These are phyloP conservation scores for Brienomyrus longianalis DNA, from an alignment of 2,113 vertebrate genomes.

Conservation along the genomic window DNA sequence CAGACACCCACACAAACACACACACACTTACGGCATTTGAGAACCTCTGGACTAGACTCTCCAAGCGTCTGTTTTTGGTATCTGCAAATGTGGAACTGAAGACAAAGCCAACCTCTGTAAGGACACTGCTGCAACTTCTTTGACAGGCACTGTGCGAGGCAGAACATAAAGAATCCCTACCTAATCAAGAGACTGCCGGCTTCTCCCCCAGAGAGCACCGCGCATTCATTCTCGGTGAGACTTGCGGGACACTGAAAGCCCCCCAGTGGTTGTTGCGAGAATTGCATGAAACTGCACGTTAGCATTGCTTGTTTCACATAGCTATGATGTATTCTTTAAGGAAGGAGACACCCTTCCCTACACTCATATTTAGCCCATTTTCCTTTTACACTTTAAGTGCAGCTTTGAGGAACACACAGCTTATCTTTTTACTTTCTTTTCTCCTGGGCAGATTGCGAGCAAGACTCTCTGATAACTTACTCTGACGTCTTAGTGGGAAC, in stretches of 20 bases:
- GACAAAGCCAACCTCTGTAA: not conserved
- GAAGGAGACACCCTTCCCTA: not conserved
- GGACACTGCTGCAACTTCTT: no score
- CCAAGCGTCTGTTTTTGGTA: not conserved
- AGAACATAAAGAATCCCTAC: not conserved
- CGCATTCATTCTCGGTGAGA: not conserved
- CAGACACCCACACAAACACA: not conserved
- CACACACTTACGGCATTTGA: not conserved
- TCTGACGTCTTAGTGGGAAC: conserved; percentile 56
- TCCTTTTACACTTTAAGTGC: not conserved
- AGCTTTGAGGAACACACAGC: not conserved
- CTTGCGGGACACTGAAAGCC: not conserved
- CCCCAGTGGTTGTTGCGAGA: not conserved
- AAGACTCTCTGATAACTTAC: conserved; percentile 39
- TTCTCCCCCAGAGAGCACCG: not conserved
- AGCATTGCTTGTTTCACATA: not conserved
- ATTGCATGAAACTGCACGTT: not conserved
- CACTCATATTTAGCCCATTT: not conserved
- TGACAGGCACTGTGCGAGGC: not conserved
- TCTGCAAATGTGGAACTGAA: not conserved
- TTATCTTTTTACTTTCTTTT: not conserved
- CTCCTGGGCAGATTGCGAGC: conserved; percentile 28
- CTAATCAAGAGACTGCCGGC: not conserved
- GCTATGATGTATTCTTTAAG: not conserved
- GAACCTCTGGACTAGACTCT: not conserved